Percentiles rank a stretch among this genome's conserved stretches.
These are phyloP conservation scores for Tetramorium bicarinatum DNA, from an alignment of 2,888 invertebrate genomes.

Conservation along the genomic window DNA sequence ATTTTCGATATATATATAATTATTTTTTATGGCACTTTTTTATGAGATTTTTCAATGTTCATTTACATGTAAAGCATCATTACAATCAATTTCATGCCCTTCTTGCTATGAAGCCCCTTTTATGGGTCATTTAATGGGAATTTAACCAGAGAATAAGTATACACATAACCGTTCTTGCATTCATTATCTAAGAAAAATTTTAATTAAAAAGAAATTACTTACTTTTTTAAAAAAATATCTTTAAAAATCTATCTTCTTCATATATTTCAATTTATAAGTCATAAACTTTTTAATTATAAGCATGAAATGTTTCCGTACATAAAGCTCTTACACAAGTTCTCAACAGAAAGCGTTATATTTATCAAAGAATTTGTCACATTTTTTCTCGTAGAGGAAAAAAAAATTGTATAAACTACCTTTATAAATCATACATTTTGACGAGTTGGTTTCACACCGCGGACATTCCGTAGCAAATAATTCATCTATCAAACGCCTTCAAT, in stretches of 20 bases:
- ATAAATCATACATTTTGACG: slow-evolving; percentile 25
- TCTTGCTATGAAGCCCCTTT: background rate
- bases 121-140: slow-evolving; percentile 4
- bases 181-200: slow-evolving; percentile 10
- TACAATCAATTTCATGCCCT: slow-evolving; percentile 33
- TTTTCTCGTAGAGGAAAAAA: background rate
- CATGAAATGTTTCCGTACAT: background rate
- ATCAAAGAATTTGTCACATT: slow-evolving; percentile 8
- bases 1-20: slow-evolving; percentile 41
- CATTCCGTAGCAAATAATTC: slow-evolving; percentile 21
- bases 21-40: slow-evolving; percentile 9
- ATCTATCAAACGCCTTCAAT: slow-evolving; percentile 10
- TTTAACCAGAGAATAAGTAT: background rate
- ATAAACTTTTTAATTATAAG: background rate
- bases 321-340: background rate
- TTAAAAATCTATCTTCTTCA: background rate
- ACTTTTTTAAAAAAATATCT: background rate
- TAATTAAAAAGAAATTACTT: background rate
- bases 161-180: background rate
- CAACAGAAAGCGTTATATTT: background rate
- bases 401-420: background rate
- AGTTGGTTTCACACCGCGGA: background rate
- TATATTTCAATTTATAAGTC: background rate
- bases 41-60: slow-evolving; percentile 16
- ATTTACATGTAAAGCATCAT: slow-evolving; percentile 33